phyloP scores from a whole-genome alignment of 2,797 vertebrate species.

The Diceros bicornis region DNA sequence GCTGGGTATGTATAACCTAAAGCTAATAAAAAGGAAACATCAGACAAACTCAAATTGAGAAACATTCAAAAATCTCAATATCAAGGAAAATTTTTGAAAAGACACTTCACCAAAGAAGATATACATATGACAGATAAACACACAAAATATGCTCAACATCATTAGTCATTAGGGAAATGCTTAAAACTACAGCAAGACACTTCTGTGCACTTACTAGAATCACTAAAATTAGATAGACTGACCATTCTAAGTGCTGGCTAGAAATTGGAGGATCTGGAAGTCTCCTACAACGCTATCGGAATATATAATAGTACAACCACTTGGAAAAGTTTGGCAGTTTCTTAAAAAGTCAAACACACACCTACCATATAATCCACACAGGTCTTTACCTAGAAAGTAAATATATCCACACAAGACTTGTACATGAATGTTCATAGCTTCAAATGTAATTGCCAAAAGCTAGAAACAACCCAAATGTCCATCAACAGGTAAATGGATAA shows the following conservation, averaged over 20 bases:
- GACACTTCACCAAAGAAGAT: not conserved
- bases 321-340: not conserved
- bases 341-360: not conserved
- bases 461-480: not conserved
- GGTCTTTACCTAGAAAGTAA: not conserved
- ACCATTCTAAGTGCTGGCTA: not conserved
- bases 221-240: not conserved
- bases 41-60: not conserved
- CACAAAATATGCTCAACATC: not conserved
- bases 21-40: not conserved
- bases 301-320: not conserved
- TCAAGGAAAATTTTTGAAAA: not conserved
- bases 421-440: not conserved
- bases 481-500: not conserved
- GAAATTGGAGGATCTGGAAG: not conserved
- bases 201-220: not conserved
- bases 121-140: not conserved
- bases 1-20: not conserved
- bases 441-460: not conserved
- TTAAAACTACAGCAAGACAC: not conserved
- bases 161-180: not conserved
- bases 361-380: not conserved
- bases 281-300: not conserved
- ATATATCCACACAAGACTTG: not conserved
- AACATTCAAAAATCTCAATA: not conserved